A percentile compares a stretch with the other conserved stretches of the same genome.
These are phyloP conservation scores for Ypsolopha scabrella DNA, from an alignment of 2,888 invertebrate genomes.

Conservation along the genomic window DNA sequence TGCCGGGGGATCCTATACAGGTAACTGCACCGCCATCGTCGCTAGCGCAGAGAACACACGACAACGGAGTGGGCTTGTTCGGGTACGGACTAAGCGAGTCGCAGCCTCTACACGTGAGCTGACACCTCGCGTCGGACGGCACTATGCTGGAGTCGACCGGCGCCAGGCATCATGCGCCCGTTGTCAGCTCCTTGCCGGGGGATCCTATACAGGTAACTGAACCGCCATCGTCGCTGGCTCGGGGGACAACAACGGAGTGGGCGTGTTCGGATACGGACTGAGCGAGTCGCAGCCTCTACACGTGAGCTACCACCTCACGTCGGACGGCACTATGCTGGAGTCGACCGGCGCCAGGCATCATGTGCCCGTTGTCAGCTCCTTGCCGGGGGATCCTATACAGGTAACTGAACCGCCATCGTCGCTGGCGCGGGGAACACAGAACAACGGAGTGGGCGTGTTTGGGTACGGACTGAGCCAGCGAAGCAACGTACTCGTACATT, in stretches of 20 bases:
- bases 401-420: conserved; percentile 25
- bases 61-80: conserved; percentile 52
- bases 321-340: conserved; percentile 92
- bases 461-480: conserved; percentile 74
- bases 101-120: conserved; percentile 89
- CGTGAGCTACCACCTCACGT: conserved; percentile 87
- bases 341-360: conserved; percentile 68
- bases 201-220: conserved; percentile 43
- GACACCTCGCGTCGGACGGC: conserved; percentile 90
- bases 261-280: conserved; percentile 65
- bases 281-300: conserved; percentile 76
- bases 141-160: conserved; percentile 83
- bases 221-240: conserved; percentile 26
- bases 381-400: conserved; percentile 47
- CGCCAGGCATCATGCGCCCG: conserved; percentile 63
- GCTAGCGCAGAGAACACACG: conserved; percentile 55
- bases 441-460: conserved; percentile 52
- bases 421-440: conserved; percentile 54
- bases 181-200: conserved; percentile 41
- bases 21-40: conserved; percentile 22
- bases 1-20: conserved; percentile 47
- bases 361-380: conserved; percentile 45
- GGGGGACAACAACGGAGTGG: conserved; percentile 61
- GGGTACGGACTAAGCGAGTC: conserved; percentile 80
- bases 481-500: too few relatives aligned